phyloP scores from a whole-genome alignment of 2,888 invertebrate genomes.

The Diloba caeruleocephala region DNA sequence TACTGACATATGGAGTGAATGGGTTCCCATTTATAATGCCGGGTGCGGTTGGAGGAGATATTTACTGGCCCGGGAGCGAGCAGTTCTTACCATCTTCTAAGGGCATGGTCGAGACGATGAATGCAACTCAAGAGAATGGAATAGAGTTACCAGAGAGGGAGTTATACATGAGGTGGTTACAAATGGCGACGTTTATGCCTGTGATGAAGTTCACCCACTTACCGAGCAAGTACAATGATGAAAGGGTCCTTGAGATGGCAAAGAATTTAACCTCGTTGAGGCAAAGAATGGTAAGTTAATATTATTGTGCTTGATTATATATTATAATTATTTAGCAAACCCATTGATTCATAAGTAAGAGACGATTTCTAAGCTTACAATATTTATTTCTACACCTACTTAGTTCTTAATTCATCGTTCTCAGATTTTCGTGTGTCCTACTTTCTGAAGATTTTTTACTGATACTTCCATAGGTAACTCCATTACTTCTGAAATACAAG shows the following conservation, averaged over 20 bases:
- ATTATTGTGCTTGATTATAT: too few species aligned
- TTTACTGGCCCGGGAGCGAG: constrained; percentile 90
- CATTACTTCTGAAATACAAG: constrained; percentile 93
- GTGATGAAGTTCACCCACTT: constrained; percentile 97
- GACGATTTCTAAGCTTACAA: too few species aligned
- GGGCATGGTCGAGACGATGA: constrained; percentile 74
- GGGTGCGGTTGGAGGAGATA: constrained; percentile 97
- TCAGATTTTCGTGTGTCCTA: neutral
- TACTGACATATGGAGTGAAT: constrained; percentile 95
- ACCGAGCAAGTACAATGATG: constrained; percentile 96
- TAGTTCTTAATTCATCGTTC: too few species aligned
- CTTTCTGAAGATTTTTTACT: too few species aligned
- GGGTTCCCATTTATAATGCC: constrained; percentile 98
- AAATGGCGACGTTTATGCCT: constrained; percentile 96
- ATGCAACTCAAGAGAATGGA: constrained; percentile 77
- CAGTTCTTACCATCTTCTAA: constrained; percentile 88
- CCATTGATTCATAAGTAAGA: too few species aligned
- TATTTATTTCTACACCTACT: too few species aligned
- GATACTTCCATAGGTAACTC: constrained; percentile 89
- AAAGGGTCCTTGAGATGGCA: constrained; percentile 93
- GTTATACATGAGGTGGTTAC: constrained; percentile 96
- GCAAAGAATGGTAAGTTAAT: constrained; percentile 90
- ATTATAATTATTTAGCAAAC: too few species aligned
- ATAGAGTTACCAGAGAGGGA: constrained; percentile 92
- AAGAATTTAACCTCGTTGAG: constrained; percentile 93